These are phyloP conservation scores for Pteropus rufus DNA, from an alignment of 2,797 vertebrate genomes.

Conservation along the genomic window DNA sequence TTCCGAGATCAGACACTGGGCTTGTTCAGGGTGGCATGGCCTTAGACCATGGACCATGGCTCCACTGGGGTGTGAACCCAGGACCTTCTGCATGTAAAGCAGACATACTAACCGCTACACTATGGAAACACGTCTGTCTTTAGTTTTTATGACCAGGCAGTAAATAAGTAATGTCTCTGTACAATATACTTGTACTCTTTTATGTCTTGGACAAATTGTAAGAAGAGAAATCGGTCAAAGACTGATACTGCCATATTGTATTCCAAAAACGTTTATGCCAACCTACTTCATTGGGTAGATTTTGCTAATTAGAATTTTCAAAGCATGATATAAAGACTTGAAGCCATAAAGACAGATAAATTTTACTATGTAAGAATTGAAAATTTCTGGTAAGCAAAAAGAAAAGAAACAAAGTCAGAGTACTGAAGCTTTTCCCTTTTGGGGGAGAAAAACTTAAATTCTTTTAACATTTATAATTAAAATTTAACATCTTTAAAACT, in stretches of 20 bases:
- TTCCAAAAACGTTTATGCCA: conserved; percentile 22
- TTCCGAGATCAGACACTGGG: too few relatives aligned
- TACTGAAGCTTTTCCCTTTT: not conserved
- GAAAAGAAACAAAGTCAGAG: not conserved
- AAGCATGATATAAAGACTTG: not conserved
- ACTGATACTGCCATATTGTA: not conserved
- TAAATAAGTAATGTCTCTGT: not conserved
- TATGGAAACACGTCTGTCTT: not conserved
- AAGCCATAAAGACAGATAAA: not conserved
- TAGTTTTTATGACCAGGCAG: not conserved
- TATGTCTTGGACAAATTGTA: not conserved
- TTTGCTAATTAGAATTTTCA: conserved; percentile 14
- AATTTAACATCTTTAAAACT: not conserved
- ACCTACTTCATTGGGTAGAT: not conserved
- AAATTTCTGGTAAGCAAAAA: conserved; percentile 13
- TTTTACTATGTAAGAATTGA: not conserved
- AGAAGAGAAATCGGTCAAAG: not conserved
- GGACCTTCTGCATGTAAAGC: too few relatives aligned
- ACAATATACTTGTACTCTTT: conserved; percentile 22
- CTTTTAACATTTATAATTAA: conserved; percentile 3
- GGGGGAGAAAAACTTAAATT: not conserved
- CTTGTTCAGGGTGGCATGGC: too few relatives aligned
- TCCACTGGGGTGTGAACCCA: too few relatives aligned
- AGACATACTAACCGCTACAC: too few relatives aligned
- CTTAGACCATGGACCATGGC: too few relatives aligned